phyloP scores from a whole-genome alignment of 2,113 vertebrate species.

The Gymnarchus niloticus region DNA sequence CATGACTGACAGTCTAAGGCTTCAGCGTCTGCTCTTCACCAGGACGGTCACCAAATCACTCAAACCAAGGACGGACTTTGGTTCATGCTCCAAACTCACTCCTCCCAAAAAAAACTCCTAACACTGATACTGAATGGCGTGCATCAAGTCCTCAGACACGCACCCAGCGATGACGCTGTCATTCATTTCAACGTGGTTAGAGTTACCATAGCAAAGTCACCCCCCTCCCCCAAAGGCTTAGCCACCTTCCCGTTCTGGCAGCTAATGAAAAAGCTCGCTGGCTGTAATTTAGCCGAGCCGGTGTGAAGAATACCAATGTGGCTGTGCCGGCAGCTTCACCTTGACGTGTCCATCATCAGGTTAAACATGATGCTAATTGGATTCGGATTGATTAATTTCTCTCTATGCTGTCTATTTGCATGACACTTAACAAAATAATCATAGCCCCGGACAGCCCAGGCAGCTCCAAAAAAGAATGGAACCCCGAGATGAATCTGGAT shows the following conservation, averaged over 20 bases:
- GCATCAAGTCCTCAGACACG: neutral
- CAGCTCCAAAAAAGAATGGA: conserved; percentile 76
- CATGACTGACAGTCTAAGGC: neutral
- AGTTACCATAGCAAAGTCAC: neutral
- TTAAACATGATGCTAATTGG: conserved; percentile 99
- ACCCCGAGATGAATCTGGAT: conserved; percentile 81
- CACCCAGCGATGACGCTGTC: neutral
- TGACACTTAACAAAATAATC: conserved; percentile 94
- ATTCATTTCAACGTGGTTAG: neutral
- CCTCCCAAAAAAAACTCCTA: neutral
- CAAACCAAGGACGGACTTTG: neutral
- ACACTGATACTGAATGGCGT: neutral
- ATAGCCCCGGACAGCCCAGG: conserved; percentile 67
- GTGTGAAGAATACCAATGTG: conserved; percentile 84
- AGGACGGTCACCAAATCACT: neutral
- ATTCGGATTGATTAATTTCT: conserved; percentile 95
- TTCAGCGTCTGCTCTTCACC: neutral
- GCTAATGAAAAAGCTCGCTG: conserved; percentile 81
- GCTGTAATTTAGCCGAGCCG: conserved; percentile 89
- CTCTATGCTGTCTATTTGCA: conserved; percentile 91
- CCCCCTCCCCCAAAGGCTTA: conserved; percentile 58
- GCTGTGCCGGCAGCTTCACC: conserved; percentile 81
- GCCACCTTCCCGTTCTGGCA: conserved; percentile 45
- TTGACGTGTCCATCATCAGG: conserved; percentile 92
- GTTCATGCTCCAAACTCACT: neutral